These are phyloP conservation scores for Tiphia femorata DNA, from an alignment of 2,888 invertebrate species.

Conservation along the genomic window DNA sequence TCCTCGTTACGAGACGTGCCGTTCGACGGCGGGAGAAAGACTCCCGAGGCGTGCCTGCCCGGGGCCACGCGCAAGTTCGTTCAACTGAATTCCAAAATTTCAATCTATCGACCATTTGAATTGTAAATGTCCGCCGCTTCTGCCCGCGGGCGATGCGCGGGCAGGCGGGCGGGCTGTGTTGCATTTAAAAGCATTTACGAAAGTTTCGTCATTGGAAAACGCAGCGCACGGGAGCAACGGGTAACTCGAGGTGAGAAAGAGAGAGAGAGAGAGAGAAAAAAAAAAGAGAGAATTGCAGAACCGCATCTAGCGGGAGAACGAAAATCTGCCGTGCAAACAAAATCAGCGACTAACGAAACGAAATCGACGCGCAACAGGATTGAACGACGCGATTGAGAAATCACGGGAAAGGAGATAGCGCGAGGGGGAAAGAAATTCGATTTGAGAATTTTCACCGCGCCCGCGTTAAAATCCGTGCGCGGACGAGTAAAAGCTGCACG, in stretches of 20 bases:
- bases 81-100: slow-evolving; percentile 55
- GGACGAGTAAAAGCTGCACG: too few relatives aligned
- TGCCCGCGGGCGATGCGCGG: slow-evolving; percentile 4
- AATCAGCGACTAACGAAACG: too few relatives aligned
- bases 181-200: slow-evolving; percentile 47
- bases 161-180: slow-evolving; percentile 25
- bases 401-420: neutral
- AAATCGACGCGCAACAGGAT: too few relatives aligned
- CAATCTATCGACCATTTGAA: slow-evolving; percentile 59
- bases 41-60: slow-evolving; percentile 8
- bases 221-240: neutral
- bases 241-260: too few relatives aligned
- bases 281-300: neutral
- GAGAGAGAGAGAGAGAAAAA: neutral
- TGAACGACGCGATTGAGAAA: too few relatives aligned
- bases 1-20: too few relatives aligned
- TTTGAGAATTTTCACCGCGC: neutral
- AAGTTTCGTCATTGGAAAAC: slow-evolving; percentile 33
- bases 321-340: too few relatives aligned
- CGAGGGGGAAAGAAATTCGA: neutral
- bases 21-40: too few relatives aligned
- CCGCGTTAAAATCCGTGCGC: neutral
- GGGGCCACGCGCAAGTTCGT: slow-evolving; percentile 43
- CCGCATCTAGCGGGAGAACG: neutral
- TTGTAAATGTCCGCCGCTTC: slow-evolving; percentile 51